Base-by-base conservation (phyloP, 2,113 vertebrate genomes). In the Acrocephalus arundinaceus region DNA sequence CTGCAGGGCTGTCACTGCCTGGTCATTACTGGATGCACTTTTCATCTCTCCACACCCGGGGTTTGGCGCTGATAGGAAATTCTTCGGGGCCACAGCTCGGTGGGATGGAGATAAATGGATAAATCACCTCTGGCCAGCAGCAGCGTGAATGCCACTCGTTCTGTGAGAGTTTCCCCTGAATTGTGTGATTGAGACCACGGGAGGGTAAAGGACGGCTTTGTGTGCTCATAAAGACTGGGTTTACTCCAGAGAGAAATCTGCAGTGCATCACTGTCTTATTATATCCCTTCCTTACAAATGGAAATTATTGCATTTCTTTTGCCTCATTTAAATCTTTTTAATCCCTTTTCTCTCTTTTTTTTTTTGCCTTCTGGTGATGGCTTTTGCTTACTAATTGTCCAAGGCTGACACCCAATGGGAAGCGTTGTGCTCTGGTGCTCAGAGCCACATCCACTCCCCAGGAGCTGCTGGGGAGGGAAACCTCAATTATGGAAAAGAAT, bases 281-380 rank as follows among this genome's bases (percentile, higher is more conserved):
- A 95, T 54, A 91, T 73, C 86, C 83, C 63, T 84, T 84, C 94
- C 94, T 95, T 97, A 93, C 95, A 97, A 74, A 97, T 96, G 95
- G 95, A 97, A 97, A 97, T 96, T 87, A 97, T 88, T 95, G 90
- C 83, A 88, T 97, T 97, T 82, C 93, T 95, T 95, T 95, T 96
- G 95, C 94, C 91, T 96, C 94, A 95, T 96, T 97, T 97, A 93
- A 94, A 96, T 93, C 84, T 93, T 96, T 95, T 91, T 88, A 95
- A 92, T 92, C 58, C 59, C 49, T 81, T 95, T 88, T 79, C 31
- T 81, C 22, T n/a, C 43, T 22, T 13, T 33, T 24, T 52, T 27
- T 62, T 59, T 67, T 62, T 83, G 24, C 84, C 66, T 87, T 94
- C 90, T 94, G 87, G 62, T 77, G 79, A 82, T 92, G 77, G 74